These are phyloP conservation scores for Leptoteleia sp. DNA, from an alignment of 1,140 invertebrate species.

Conservation along the genomic window DNA sequence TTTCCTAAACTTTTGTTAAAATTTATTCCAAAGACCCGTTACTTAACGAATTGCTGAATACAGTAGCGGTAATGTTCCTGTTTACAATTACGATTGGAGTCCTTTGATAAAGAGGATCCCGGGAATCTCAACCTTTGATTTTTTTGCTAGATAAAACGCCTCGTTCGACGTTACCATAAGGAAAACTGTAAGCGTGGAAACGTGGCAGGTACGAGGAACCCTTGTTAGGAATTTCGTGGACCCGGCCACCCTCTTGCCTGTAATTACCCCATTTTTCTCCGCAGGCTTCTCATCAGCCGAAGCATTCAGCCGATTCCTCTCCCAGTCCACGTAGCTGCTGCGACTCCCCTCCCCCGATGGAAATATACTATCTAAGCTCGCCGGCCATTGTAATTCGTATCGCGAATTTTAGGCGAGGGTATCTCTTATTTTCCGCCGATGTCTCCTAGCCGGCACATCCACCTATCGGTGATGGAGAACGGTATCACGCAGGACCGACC, in stretches of 20 bases:
- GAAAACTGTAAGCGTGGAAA: no score
- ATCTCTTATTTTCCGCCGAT: slow-evolving; percentile 77
- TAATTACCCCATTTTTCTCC: slow-evolving; percentile 58
- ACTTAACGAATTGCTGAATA: no score
- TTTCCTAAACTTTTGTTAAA: no score
- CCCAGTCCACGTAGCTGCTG: neutral
- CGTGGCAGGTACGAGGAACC: slow-evolving; percentile 5
- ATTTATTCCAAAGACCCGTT: no score
- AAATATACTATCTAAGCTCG: slow-evolving; percentile 28
- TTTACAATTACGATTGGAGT: no score
- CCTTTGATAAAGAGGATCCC: no score
- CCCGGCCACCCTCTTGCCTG: slow-evolving; percentile 3
- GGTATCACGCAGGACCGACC: slow-evolving; percentile 69
- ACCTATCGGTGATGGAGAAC: slow-evolving; percentile 53
- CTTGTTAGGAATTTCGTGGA: slow-evolving; percentile 25
- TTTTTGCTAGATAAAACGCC: no score
- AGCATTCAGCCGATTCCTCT: slow-evolving; percentile 21
- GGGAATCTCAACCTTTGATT: no score
- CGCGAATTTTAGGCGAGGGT: slow-evolving; percentile 63
- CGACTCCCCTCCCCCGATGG: slow-evolving; percentile 2
- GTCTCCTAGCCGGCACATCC: slow-evolving; percentile 65
- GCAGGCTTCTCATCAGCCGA: slow-evolving; percentile 37
- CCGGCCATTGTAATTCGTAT: slow-evolving; percentile 71
- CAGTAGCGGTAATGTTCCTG: no score
- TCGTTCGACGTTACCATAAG: no score